These are phyloP conservation scores for Drosophila asahinai DNA, from an alignment of 1,140 invertebrate species.

Conservation along the genomic window DNA sequence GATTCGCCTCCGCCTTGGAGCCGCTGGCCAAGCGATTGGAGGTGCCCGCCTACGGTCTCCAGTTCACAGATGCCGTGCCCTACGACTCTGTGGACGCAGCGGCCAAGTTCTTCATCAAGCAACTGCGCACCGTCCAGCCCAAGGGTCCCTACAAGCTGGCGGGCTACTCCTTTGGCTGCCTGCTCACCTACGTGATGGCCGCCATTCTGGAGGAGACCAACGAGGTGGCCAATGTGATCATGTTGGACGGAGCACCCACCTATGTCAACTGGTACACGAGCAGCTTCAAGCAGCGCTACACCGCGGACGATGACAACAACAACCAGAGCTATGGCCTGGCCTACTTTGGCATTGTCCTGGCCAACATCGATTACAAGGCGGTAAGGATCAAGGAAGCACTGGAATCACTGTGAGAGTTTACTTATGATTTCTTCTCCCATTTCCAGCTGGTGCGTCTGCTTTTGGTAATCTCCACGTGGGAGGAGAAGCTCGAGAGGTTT, in stretches of 20 bases:
- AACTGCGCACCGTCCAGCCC: slow-evolving; percentile 92
- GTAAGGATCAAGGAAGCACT: slow-evolving; percentile 44
- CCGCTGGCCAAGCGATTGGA: slow-evolving; percentile 90
- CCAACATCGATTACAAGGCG: slow-evolving; percentile 89
- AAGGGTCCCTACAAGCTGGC: slow-evolving; percentile 93
- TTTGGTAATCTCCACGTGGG: slow-evolving; percentile 79
- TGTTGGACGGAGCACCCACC: slow-evolving; percentile 96
- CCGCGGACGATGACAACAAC: slow-evolving; percentile 78
- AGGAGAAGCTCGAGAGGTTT: slow-evolving; percentile 86
- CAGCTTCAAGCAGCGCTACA: slow-evolving; percentile 87
- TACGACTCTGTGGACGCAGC: slow-evolving; percentile 90
- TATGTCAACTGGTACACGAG: slow-evolving; percentile 93
- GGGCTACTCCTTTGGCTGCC: slow-evolving; percentile 97
- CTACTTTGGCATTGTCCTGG: slow-evolving; percentile 93
- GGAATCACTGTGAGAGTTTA: background rate
- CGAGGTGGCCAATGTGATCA: slow-evolving; percentile 89
- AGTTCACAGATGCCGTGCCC: slow-evolving; percentile 93
- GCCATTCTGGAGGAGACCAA: slow-evolving; percentile 90
- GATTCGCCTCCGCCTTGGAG: slow-evolving; percentile 90
- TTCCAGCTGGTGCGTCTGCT: slow-evolving; percentile 84
- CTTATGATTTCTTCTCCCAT: background rate
- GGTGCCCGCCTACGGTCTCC: slow-evolving; percentile 94
- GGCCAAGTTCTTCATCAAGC: slow-evolving; percentile 92
- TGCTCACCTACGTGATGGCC: slow-evolving; percentile 97
- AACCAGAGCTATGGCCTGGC: slow-evolving; percentile 91